Conservation (phyloP, 2,797 vertebrate species). For the Danio tinwini region DNA sequence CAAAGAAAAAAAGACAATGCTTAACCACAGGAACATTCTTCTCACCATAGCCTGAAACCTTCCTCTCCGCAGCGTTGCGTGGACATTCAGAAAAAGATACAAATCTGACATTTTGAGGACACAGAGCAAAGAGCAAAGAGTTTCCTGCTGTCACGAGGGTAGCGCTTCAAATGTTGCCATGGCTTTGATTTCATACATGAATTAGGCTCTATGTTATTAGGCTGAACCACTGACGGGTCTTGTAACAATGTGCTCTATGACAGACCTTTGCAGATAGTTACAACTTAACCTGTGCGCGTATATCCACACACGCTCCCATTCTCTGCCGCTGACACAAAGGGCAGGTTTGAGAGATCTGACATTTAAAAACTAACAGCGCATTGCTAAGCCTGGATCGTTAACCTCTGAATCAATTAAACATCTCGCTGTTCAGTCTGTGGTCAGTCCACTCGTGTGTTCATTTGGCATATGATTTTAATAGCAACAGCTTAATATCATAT, state of each 20-base stretch:
- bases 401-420: conserved; percentile 49
- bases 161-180: conserved; percentile 33
- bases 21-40: conserved; percentile 35
- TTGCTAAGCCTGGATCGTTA: conserved; percentile 58
- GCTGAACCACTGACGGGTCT: conserved; percentile 23
- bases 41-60: conserved; percentile 33
- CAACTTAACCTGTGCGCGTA: conserved; percentile 35
- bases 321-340: conserved; percentile 57
- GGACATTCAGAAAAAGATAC: conserved; percentile 26
- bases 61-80: conserved; percentile 35
- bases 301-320: conserved; percentile 27
- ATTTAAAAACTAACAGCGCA: conserved; percentile 60
- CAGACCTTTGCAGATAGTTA: conserved; percentile 39
- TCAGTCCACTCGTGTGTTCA: conserved; percentile 23
- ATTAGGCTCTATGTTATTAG: conserved; percentile 27
- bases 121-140: conserved; percentile 30
- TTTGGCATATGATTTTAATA: conserved; percentile 35
- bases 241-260: conserved; percentile 35
- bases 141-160: not conserved
- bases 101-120: conserved; percentile 57
- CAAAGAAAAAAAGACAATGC: conserved; percentile 24
- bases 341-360: conserved; percentile 63
- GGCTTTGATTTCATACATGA: conserved; percentile 35
- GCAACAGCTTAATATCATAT: conserved; percentile 26
- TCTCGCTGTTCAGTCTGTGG: conserved; percentile 48